These are phyloP conservation scores for Drosophila percnosoma DNA, from an alignment of 2,888 invertebrate species.

Conservation along the genomic window DNA sequence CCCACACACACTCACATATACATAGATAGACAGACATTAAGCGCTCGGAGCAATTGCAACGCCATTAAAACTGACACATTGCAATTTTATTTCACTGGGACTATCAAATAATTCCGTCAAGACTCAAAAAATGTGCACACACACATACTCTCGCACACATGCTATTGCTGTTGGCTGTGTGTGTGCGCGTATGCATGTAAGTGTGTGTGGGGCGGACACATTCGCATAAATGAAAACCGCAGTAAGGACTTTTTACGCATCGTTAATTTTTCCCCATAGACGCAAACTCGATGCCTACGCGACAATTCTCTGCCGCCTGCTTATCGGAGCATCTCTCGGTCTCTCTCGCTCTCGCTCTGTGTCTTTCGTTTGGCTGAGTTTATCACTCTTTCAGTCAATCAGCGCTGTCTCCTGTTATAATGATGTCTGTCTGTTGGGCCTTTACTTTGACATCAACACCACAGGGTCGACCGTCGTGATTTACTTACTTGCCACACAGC, in stretches of 20 bases:
- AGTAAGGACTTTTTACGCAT: slow-evolving; percentile 76
- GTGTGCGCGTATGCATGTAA: background rate
- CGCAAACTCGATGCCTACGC: slow-evolving; percentile 44
- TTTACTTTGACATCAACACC: slow-evolving; percentile 74
- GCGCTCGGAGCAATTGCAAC: slow-evolving; percentile 72
- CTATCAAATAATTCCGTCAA: slow-evolving; percentile 59
- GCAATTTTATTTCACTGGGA: slow-evolving; percentile 67
- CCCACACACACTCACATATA: background rate
- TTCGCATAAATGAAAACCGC: slow-evolving; percentile 50
- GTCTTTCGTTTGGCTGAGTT: slow-evolving; percentile 45
- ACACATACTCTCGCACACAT: slow-evolving; percentile 5
- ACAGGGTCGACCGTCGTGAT: slow-evolving; percentile 41
- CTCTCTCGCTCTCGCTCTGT: slow-evolving; percentile 6
- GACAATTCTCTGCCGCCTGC: slow-evolving; percentile 40
- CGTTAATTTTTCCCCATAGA: slow-evolving; percentile 78
- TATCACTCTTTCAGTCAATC: slow-evolving; percentile 75
- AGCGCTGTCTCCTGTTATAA: slow-evolving; percentile 68
- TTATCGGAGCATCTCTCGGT: slow-evolving; percentile 5
- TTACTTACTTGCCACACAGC: slow-evolving; percentile 46
- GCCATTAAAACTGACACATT: slow-evolving; percentile 78
- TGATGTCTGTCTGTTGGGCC: slow-evolving; percentile 72
- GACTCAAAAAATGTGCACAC: slow-evolving; percentile 34
- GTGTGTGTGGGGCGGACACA: background rate
- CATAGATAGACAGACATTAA: slow-evolving; percentile 47
- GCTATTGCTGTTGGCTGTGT: background rate